Base-by-base conservation (phyloP, 2,797 vertebrate genomes). In the Mycteria americana region DNA sequence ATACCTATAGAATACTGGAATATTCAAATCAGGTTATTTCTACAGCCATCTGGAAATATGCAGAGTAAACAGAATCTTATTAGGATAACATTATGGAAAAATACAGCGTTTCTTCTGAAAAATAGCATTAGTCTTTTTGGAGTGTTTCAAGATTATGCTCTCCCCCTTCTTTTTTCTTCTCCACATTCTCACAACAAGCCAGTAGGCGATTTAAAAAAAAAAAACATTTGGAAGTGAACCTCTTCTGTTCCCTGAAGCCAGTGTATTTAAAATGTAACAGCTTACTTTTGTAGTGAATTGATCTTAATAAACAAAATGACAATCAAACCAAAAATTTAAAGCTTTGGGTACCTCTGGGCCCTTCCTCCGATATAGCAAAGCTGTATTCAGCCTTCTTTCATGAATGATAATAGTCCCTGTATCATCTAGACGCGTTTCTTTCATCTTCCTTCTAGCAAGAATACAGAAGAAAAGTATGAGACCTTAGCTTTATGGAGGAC, bases 161-260 rank as follows among this genome's bases (percentile, higher is more conserved):
- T 7, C 8, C 6, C 1, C 4, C 4, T 51, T 25, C 28, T 50
- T 37, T 39, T 13, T 63, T 2, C 7, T 45, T 64, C 30, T 46
- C 9, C 3, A 19, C 18, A n/a, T 39, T 56, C 12, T 70, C 41
- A 48, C 4, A 76, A 30, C 0, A 17, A 70, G 3, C 3, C 2
- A 50, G 17, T 15, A 56, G 8, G 11, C 1, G 51, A 54, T 18
- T 43, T 2, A 17, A 18, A 45, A 39, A 51, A 60, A 22, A 64
- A 31, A 43, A 24, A 9, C 23, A 45, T 37, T 48, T 59, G 16
- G 9, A 67, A 74, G 6, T 3, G 0, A 84, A 72, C 12, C 3
- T 43, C 25, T 56, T 35, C 41, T 45, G 25, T 51, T 35, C 45
- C 17, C 25, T n/a, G 33, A 62, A 78, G 10, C 11, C 13, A 78